Evolutionary conservation across 2,113 vertebrate genomes (phyloP), one percentile per base, ranked within the genome.

Genomic region (Galbula dea): DNA sequence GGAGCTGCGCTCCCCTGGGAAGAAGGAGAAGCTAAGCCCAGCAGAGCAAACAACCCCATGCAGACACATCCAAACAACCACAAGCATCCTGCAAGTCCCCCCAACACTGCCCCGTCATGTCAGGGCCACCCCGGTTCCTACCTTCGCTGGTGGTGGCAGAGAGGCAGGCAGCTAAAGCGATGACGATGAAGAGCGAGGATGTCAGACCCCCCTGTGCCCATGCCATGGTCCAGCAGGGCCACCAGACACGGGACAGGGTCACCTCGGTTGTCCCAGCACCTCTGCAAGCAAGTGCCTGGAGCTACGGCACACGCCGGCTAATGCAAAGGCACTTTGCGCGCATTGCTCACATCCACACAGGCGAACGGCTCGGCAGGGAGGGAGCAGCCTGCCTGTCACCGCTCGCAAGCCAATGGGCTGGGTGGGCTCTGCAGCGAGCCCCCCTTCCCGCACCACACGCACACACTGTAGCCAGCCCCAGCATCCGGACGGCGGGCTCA

Each of bases 111-210:
- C 69, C 82, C 9, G 4, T 27, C 41, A 0, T 24, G 20, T 54
- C 78, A 41, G 45, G 88, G 57, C 79, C 82, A 51, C 30, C 83
- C 78, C 59, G 1, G 8, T 29, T 62, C 96, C 88, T 97, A 97
- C 97, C 97, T 97, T 97, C 96, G 4, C 97, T 97, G 74, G 84
- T 96, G 76, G 96, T 86, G 76, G 91, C 86, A 1, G 85, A 68
- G 17, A 98, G 95, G 94, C 97, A 97, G 89, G 96, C 95, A 84
- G 97, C 95, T 83, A 96, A 76, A 45, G 97, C 67, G 68, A 96
- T 49, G 97, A 98, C 9, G 94, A 97, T 93, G 90, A 94, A 96
- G 46, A 98, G 95, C 4, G 92, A 95, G 41, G 93, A 89, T 71
- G 96, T 49, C 95, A 96, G 91, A 59, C 55, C 63, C 46, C 93